Evolutionary conservation across 2,797 vertebrate genomes (phyloP), one percentile per base, ranked within the genome.

Genomic region (Antennarius maculatus): DNA sequence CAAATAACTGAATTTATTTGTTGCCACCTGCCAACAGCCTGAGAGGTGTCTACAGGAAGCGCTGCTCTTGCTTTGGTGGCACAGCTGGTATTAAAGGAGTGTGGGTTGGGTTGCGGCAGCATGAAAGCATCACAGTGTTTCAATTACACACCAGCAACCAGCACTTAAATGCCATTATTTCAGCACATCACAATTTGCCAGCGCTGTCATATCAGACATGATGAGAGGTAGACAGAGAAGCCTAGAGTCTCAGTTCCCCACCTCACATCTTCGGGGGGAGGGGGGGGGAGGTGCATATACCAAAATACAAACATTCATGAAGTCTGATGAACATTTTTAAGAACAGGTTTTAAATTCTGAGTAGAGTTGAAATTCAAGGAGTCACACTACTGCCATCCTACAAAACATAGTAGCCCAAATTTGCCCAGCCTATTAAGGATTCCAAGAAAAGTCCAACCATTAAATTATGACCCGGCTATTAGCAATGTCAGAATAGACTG

Each of bases 91-190:
- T 34, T 43, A 31, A 18, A 58, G 39, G 54, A 41, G 41, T 54
- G 52, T 60, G 57, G 54, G 43, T 16, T 62, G 54, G 52, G 54
- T 13, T 27, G 18, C 3, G 31, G 17, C 14, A 17, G 5, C 50
- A 71, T 68, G 74, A 88, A 80, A 79, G 76, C 48, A 16, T 55
- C 72, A 61, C 72, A 53, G 71, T 72, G 63, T 87, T 92, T 88
- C 84, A 90, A 86, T 91, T 88, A 90, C 85, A 77, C 79, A 79
- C 73, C 69, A 83, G 81, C 77, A 82, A 61, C 75, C 68, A 63
- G 75, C 66, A 77, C 81, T 83, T 67, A 71, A 79, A 79, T 70
- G 79, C 77, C 61, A 82, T 86, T 89, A 86, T 76, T 83, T 67
- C 72, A 62, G 68, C 75, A 78, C 67, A 69, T 86, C 71, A 76